phyloP scores from a whole-genome alignment of 2,888 invertebrate genomes.

The Didymodactylos carnosus region DNA sequence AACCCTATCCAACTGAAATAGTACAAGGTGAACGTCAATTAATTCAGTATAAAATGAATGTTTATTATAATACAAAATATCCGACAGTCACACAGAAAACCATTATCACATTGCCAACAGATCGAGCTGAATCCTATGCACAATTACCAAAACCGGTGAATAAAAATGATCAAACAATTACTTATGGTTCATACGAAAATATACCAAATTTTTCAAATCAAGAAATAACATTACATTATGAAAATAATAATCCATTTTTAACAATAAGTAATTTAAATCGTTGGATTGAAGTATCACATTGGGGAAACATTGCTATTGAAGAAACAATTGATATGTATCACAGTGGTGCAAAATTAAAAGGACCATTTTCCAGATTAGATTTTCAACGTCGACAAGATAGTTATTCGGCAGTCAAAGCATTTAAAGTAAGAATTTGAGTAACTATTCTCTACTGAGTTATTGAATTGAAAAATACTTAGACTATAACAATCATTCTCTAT shows the following conservation, averaged over 20 bases:
- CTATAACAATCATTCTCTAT: too few species aligned
- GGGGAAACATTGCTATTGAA: conserved; percentile 95
- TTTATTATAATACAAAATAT: conserved; percentile 67
- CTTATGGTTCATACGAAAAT: conserved; percentile 69
- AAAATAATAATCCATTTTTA: conserved; percentile 84
- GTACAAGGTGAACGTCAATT: conserved; percentile 79
- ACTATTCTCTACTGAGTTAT: too few species aligned
- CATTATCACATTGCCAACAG: conserved; percentile 37
- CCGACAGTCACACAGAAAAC: conserved; percentile 58
- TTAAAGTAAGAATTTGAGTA: neutral
- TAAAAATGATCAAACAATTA: conserved; percentile 57
- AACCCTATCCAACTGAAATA: conserved; percentile 67
- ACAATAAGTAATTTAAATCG: conserved; percentile 70
- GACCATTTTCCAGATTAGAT: conserved; percentile 86
- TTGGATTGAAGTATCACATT: conserved; percentile 82
- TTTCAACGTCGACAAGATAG: conserved; percentile 61
- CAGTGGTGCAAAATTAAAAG: conserved; percentile 73
- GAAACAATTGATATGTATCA: conserved; percentile 77
- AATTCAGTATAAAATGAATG: conserved; percentile 62
- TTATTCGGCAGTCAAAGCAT: conserved; percentile 8
- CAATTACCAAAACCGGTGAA: conserved; percentile 54
- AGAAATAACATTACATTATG: conserved; percentile 63
- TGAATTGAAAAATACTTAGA: too few species aligned
- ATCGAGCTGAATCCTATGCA: conserved; percentile 45
- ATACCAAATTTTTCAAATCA: conserved; percentile 44